Evolutionary conservation across 2,113 vertebrate species (phyloP).

Genomic region (Alces alces): DNA sequence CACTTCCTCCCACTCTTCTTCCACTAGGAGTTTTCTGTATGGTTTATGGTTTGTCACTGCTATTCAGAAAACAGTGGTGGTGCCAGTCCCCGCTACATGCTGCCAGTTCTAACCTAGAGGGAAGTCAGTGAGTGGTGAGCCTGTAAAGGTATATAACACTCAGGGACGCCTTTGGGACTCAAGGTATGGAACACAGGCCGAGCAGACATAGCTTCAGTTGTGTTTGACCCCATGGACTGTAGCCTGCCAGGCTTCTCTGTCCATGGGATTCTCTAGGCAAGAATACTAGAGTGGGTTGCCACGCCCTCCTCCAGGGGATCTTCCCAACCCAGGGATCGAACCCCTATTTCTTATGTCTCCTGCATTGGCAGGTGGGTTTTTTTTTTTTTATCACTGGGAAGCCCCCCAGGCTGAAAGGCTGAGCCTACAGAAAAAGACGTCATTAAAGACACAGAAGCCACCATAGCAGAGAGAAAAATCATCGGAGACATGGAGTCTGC

Average conservation of each 20-base stretch:
- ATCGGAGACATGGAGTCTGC: not conserved
- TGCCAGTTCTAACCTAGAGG: not conserved
- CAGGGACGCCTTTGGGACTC: not conserved
- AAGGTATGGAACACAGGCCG: not conserved
- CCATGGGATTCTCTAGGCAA: not conserved
- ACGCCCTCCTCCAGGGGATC: not conserved
- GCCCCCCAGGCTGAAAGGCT: not conserved
- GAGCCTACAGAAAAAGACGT: not conserved
- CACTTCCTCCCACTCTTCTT: not conserved
- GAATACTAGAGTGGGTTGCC: not conserved
- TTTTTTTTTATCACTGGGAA: not conserved
- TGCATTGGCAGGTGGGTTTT: not conserved
- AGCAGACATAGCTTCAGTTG: not conserved
- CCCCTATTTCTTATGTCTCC: not conserved
- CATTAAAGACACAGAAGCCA: not conserved
- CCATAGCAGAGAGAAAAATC: not conserved
- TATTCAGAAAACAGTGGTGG: not conserved
- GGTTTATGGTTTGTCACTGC: not conserved
- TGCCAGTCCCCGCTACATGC: not conserved
- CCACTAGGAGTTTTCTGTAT: not conserved
- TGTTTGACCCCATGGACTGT: not conserved
- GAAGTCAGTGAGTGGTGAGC: not conserved
- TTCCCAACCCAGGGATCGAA: not conserved
- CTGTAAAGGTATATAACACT: not conserved
- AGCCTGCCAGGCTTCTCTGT: not conserved